These are phyloP conservation scores for Nomada hirtipes DNA, from an alignment of 2,888 invertebrate species.

Conservation along the genomic window DNA sequence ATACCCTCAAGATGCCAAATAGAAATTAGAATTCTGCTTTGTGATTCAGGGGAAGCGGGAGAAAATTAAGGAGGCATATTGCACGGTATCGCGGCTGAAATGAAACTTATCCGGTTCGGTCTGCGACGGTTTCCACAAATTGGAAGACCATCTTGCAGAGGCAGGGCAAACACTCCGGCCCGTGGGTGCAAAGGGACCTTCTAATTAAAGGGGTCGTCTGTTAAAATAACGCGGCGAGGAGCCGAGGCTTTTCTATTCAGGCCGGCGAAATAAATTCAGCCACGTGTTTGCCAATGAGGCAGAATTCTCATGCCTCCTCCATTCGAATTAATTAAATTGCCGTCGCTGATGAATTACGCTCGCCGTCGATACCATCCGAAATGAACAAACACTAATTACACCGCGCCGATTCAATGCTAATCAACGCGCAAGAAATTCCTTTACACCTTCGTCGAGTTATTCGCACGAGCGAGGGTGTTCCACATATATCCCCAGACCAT, in stretches of 20 bases:
- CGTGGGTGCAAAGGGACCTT: constrained; percentile 44
- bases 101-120: constrained; percentile 43
- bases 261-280: constrained; percentile 44
- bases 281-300: constrained; percentile 33
- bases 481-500: no score
- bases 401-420: neutral
- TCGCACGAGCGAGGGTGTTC: no score
- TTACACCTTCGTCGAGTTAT: no score
- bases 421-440: neutral
- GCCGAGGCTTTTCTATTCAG: constrained; percentile 21
- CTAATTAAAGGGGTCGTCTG: constrained; percentile 56
- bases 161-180: constrained; percentile 45
- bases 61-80: constrained; percentile 28
- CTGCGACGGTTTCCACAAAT: constrained; percentile 38
- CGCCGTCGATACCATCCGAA: neutral
- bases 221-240: constrained; percentile 43
- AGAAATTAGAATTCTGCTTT: neutral
- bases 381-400: neutral
- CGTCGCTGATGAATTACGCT: constrained; percentile 1
- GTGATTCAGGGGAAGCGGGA: neutral
- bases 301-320: constrained; percentile 10
- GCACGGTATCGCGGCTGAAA: constrained; percentile 20
- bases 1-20: no score
- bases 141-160: constrained; percentile 40
- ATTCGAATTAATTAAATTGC: constrained; percentile 51